These are phyloP conservation scores for Zhengitettix transpicula DNA, from an alignment of 2,888 invertebrate species.

Conservation along the genomic window DNA sequence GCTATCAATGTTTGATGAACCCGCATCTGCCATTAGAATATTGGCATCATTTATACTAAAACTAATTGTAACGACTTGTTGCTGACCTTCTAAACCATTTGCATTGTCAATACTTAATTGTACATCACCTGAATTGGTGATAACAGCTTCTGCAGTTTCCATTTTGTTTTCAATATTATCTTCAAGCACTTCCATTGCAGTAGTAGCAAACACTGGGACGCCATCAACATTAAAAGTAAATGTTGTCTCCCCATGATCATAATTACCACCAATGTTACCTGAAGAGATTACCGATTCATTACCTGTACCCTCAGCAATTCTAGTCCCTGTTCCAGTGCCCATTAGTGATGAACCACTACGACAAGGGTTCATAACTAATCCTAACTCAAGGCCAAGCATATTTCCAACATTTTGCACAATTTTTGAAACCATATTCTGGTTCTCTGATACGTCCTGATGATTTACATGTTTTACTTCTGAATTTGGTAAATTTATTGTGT, in stretches of 20 bases:
- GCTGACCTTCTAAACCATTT: neutral
- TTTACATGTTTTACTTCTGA: too few species aligned
- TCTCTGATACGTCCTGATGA: too few species aligned
- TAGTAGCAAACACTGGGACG: neutral
- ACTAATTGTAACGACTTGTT: neutral
- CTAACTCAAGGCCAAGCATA: neutral
- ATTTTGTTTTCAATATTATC: neutral
- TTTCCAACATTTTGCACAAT: neutral
- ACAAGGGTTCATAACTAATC: neutral
- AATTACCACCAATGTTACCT: too few species aligned
- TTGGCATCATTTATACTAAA: neutral
- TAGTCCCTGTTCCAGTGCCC: neutral
- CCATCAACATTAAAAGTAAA: neutral
- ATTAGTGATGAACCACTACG: neutral
- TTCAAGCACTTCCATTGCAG: neutral
- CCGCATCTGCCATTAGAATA: neutral
- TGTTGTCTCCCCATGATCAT: neutral
- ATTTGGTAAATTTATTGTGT: too few species aligned
- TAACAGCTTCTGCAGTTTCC: neutral
- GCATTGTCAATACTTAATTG: neutral
- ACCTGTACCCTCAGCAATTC: too few species aligned
- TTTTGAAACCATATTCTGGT: too few species aligned
- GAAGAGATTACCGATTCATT: too few species aligned
- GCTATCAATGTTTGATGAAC: too few species aligned
- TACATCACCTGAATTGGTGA: neutral